Conservation (phyloP, 2,888 invertebrate genomes). For the Opisthograptis luteolata region DNA sequence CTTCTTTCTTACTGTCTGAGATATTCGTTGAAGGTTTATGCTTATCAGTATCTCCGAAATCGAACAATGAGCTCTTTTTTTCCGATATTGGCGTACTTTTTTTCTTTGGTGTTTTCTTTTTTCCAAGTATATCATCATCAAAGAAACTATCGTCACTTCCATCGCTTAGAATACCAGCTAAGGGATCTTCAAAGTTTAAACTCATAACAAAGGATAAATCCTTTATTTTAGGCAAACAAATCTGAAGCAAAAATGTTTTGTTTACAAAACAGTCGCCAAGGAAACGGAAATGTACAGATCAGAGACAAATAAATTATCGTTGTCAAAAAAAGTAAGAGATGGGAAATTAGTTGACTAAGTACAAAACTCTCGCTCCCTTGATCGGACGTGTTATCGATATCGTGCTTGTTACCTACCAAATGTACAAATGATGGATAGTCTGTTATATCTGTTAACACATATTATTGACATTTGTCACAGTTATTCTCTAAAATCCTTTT, state of each 20-base stretch:
- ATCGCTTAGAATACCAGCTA: slow-evolving; percentile 87
- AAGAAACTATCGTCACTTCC: slow-evolving; percentile 90
- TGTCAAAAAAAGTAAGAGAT: neutral
- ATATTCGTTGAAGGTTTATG: slow-evolving; percentile 39
- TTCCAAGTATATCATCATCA: slow-evolving; percentile 83
- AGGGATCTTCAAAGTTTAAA: slow-evolving; percentile 86
- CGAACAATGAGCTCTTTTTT: slow-evolving; percentile 72
- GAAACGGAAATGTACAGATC: slow-evolving; percentile 51
- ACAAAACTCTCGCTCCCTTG: too few species aligned
- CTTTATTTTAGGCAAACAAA: neutral
- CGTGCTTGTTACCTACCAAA: neutral
- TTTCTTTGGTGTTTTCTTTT: slow-evolving; percentile 68
- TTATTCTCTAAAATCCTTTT: too few species aligned
- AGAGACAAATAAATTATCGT: neutral
- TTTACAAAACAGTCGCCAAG: slow-evolving; percentile 65
- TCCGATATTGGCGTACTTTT: slow-evolving; percentile 56
- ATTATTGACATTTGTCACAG: too few species aligned
- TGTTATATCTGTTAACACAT: too few species aligned
- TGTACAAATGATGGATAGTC: too few species aligned
- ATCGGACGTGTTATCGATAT: too few species aligned
- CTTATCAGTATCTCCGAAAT: slow-evolving; percentile 57
- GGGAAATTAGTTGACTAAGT: slow-evolving; percentile 10
- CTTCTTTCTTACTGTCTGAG: slow-evolving; percentile 49
- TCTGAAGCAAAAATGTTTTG: slow-evolving; percentile 31
- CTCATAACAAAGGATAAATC: slow-evolving; percentile 61